Evolutionary conservation across 2,888 invertebrate species (phyloP), one percentile per base, ranked within the genome.

Genomic region (Ctenicera cuprea): DNA sequence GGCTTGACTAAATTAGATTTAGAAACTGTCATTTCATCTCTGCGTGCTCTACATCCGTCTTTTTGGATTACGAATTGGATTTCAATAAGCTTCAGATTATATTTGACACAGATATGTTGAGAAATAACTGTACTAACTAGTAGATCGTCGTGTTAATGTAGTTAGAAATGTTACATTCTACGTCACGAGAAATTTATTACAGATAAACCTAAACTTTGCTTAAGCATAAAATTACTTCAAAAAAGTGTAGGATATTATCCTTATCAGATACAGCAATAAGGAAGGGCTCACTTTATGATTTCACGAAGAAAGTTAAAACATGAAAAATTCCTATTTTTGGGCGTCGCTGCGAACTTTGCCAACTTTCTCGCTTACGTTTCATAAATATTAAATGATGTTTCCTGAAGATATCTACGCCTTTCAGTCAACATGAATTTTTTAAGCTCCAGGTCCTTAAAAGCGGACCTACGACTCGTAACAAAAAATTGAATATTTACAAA

Each of bases 1-100:
- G 45, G 38, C n/a, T 62, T 11, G 30, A 30, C 43, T 38, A 45
- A 45, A 62, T 43, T 62, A 30, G 62, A 62, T 62, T 62, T 62
- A 43, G 45, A 30, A 33, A 5, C 62, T 62, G 62, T 26, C 62
- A 62, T 62, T 62, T 43, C 62, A 30, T 26, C 22, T 43, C 45
- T 18, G 8, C 22, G 9, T 45, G 22, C 14, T 41, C 30, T n/a
- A 45, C 43, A 45, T 45, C 62, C 62, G 14, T 38, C 43, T 62
- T 45, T 30, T 62, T 5, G n/a, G 30, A 14, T 26, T 45, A 43
- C 14, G 16, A 45, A 38, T 59, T 59, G 20, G 38, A 59, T 59
- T 59, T 59, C 37, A 38, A 18, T 33, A 16, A 33, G 16, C 54
- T 54, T 20, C 12, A 14, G 22, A 54, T 33, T 54, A n/a, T 54